A percentile compares a stretch with the other conserved stretches of the same genome.
Conservation (phyloP, 2,888 invertebrate genomes). For the Seira sanloemensis region DNA sequence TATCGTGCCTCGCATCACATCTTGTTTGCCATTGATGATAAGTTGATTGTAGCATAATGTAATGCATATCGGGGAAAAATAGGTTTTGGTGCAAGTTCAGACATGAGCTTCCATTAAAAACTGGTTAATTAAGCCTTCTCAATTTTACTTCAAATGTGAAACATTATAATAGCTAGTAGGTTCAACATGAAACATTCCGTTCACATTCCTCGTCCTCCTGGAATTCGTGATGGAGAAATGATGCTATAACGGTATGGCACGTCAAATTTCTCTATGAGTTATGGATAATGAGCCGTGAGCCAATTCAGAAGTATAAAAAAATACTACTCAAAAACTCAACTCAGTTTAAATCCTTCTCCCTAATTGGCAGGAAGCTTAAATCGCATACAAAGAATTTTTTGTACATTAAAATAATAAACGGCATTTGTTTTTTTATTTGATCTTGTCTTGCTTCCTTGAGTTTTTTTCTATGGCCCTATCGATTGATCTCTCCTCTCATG, state of each 20-base stretch:
- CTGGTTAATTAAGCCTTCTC: conserved; percentile 31
- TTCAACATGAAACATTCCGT: background rate
- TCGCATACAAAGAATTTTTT: background rate
- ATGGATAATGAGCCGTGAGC: background rate
- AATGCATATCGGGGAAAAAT: conserved; percentile 31
- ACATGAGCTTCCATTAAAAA: conserved; percentile 30
- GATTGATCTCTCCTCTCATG: background rate
- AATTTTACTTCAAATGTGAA: background rate
- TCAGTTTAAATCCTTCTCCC: background rate
- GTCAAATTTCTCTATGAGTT: background rate
- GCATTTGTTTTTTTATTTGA: background rate
- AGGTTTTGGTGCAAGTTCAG: conserved; percentile 47
- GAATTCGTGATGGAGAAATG: background rate
- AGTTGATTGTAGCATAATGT: conserved; percentile 15
- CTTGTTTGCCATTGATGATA: background rate
- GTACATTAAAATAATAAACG: background rate
- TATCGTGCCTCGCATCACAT: background rate
- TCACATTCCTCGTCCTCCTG: background rate
- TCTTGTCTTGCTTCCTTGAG: background rate
- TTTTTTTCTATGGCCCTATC: no score
- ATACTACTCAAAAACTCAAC: background rate
- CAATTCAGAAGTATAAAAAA: background rate
- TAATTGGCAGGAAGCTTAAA: background rate
- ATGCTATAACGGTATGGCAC: background rate
- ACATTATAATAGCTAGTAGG: no score